phyloP scores from a whole-genome alignment of 2,797 vertebrate species.

The Lutjanus campechanus region DNA sequence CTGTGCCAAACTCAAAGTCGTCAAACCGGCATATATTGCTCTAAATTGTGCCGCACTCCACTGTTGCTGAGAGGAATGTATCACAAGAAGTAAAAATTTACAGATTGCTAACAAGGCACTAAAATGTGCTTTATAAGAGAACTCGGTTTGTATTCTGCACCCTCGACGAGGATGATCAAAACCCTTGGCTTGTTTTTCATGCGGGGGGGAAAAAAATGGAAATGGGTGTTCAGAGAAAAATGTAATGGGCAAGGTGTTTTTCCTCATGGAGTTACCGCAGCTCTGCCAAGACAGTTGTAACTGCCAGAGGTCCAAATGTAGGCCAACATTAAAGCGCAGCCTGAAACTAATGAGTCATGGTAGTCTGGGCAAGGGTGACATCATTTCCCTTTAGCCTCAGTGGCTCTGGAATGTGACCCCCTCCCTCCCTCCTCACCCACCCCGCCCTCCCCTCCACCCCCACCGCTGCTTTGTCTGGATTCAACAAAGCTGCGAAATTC shows the following conservation, averaged over 20 bases:
- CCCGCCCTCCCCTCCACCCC: slow-evolving; percentile 7
- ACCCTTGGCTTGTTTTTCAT: slow-evolving; percentile 23
- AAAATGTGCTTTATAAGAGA: slow-evolving; percentile 25
- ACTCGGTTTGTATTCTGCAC: slow-evolving; percentile 15
- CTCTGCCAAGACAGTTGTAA: slow-evolving; percentile 43
- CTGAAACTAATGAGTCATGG: slow-evolving; percentile 76
- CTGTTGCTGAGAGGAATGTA: slow-evolving; percentile 21
- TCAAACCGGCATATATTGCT: slow-evolving; percentile 7
- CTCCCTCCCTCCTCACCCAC: slow-evolving; percentile 20
- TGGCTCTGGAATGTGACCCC: slow-evolving; percentile 72
- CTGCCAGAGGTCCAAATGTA: slow-evolving; percentile 53
- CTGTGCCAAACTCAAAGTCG: slow-evolving; percentile 25
- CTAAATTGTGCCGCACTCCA: slow-evolving; percentile 9
- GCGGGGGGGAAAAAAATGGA: slow-evolving; percentile 38
- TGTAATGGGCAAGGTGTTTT: slow-evolving; percentile 45
- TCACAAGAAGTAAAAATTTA: slow-evolving; percentile 25
- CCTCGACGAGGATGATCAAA: slow-evolving; percentile 17
- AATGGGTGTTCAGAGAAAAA: slow-evolving; percentile 33
- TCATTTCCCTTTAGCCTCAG: slow-evolving; percentile 74
- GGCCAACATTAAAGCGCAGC: slow-evolving; percentile 48
- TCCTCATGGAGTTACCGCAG: slow-evolving; percentile 30
- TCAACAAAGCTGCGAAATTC: slow-evolving; percentile 64
- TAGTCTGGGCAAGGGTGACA: slow-evolving; percentile 75
- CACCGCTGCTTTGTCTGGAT: slow-evolving; percentile 36
- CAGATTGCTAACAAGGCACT: slow-evolving; percentile 36